These are phyloP conservation scores for Drosophila atripex DNA, from an alignment of 2,888 invertebrate genomes.

Conservation along the genomic window DNA sequence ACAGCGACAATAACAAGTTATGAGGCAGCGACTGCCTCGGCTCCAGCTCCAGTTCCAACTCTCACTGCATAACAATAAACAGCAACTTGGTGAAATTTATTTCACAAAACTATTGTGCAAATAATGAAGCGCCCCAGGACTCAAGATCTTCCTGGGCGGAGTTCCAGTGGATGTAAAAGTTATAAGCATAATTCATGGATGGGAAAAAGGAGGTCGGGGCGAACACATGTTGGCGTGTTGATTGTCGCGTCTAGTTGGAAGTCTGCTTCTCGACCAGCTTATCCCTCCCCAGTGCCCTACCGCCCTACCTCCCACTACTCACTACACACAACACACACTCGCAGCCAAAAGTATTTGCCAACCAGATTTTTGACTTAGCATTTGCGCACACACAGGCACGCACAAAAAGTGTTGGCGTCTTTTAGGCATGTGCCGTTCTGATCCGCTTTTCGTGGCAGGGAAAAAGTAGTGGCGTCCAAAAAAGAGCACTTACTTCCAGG, in stretches of 20 bases:
- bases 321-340: conserved; percentile 26
- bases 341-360: conserved; percentile 70
- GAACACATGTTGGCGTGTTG: conserved; percentile 69
- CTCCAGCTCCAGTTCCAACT: conserved; percentile 14
- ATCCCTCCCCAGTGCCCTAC: conserved; percentile 41
- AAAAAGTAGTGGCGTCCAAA: conserved; percentile 13
- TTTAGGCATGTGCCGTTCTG: conserved; percentile 31
- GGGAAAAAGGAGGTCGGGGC: not conserved
- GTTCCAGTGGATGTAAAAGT: conserved; percentile 32
- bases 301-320: not conserved
- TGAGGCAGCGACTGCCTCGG: conserved; percentile 44
- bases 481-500: conserved; percentile 5
- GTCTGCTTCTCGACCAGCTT: conserved; percentile 50
- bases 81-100: conserved; percentile 67
- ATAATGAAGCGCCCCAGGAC: conserved; percentile 49
- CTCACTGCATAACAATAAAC: conserved; percentile 66
- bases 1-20: conserved; percentile 78
- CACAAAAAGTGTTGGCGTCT: conserved; percentile 10
- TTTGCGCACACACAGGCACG: conserved; percentile 37
- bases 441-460: conserved; percentile 37
- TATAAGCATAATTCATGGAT: conserved; percentile 50
- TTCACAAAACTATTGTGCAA: conserved; percentile 70
- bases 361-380: conserved; percentile 75
- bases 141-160: conserved; percentile 4
- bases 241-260: conserved; percentile 62